Percentiles rank a stretch among this genome's conserved stretches.
Conservation (phyloP, 1,140 invertebrate genomes). For the Idris sp. region DNA sequence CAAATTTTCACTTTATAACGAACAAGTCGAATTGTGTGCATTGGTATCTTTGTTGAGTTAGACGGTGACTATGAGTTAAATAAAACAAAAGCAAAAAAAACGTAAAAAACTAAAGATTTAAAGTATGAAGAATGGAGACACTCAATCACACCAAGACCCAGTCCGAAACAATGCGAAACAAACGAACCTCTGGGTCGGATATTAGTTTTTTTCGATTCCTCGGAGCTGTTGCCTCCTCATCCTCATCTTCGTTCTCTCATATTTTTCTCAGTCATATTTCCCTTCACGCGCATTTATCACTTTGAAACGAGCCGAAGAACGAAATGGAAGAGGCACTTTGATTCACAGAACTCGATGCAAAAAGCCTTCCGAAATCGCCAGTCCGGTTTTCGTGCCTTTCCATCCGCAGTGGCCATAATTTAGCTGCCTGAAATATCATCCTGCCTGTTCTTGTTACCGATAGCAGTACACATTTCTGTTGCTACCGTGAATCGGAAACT, state of each 20-base stretch:
- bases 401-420: conserved; percentile 48
- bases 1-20: too few relatives aligned
- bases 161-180: conserved; percentile 77
- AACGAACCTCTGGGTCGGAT: conserved; percentile 74
- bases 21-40: conserved; percentile 14
- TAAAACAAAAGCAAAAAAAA: conserved; percentile 33
- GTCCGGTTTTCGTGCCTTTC: conserved; percentile 42
- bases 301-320: conserved; percentile 72
- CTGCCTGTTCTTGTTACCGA: conserved; percentile 46
- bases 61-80: conserved; percentile 7
- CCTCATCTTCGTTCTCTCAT: conserved; percentile 37
- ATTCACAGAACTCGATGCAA: conserved; percentile 66
- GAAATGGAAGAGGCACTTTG: conserved; percentile 60
- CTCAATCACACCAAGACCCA: conserved; percentile 74
- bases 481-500: conserved; percentile 47
- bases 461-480: conserved; percentile 36
- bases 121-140: conserved; percentile 73
- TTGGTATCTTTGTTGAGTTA: conserved; percentile 42
- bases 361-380: conserved; percentile 62
- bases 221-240: conserved; percentile 54
- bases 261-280: conserved; percentile 77
- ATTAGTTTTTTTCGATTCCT: conserved; percentile 77
- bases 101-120: too few relatives aligned
- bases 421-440: conserved; percentile 53
- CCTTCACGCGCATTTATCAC: conserved; percentile 74